These are phyloP conservation scores for Pseudorhiza aurosa DNA, from an alignment of 30 jellyfish, hydroid and myxozoan genomes.

Conservation along the genomic window DNA sequence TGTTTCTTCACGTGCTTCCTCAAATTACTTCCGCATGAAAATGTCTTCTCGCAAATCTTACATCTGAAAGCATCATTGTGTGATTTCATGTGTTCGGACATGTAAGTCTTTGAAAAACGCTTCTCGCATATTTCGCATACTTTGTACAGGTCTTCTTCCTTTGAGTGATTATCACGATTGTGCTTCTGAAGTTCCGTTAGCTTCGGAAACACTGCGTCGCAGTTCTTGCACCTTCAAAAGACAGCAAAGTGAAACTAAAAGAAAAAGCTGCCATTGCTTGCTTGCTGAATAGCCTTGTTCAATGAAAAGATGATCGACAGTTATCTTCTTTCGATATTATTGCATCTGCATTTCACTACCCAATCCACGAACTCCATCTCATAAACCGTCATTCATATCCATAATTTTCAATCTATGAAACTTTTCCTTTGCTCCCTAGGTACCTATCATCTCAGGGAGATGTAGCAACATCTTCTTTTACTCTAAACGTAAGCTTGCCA, in stretches of 20 bases:
- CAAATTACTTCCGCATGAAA: conserved; percentile 63
- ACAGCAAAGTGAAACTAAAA: not conserved
- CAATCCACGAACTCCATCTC: too few relatives aligned
- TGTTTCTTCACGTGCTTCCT: conserved; percentile 56
- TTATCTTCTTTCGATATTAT: too few relatives aligned
- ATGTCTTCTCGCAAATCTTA: conserved; percentile 30
- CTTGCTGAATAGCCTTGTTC: too few relatives aligned
- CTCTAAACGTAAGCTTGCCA: too few relatives aligned
- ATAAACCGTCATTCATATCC: too few relatives aligned
- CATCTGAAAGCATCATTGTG: conserved; percentile 53
- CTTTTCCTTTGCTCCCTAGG: too few relatives aligned
- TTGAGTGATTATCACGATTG: conserved; percentile 17
- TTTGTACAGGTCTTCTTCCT: conserved; percentile 16
- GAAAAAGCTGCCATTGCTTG: not conserved
- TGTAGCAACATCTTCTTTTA: too few relatives aligned
- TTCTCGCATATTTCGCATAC: conserved; percentile 42
- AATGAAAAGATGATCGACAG: too few relatives aligned
- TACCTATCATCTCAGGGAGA: too few relatives aligned
- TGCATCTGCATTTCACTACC: too few relatives aligned
- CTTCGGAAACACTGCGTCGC: conserved; percentile 15
- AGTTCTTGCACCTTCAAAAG: conserved; percentile 23
- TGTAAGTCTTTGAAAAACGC: conserved; percentile 27
- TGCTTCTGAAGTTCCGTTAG: conserved; percentile 4
- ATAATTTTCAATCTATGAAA: too few relatives aligned
- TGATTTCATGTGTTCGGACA: conserved; percentile 51